Evolutionary conservation across 2,113 vertebrate species (phyloP).

Genomic region (Macroglossus sobrinus): DNA sequence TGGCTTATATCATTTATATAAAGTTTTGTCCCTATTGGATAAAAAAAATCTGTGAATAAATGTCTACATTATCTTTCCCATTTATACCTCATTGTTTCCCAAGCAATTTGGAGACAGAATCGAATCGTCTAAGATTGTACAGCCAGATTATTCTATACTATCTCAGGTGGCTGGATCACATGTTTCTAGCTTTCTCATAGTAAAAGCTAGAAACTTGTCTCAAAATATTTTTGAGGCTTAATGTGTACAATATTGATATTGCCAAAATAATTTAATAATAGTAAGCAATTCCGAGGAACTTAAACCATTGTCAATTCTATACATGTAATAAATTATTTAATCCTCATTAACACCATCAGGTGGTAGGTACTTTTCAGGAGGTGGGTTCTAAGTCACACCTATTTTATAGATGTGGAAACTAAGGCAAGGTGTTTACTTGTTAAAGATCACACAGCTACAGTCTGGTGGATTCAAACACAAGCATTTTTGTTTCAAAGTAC

Average conservation of each 20-base stretch:
- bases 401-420: not conserved
- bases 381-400: not conserved
- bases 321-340: not conserved
- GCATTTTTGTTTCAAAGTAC: not conserved
- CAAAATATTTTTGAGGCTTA: not conserved
- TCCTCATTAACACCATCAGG: not conserved
- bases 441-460: not conserved
- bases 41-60: not conserved
- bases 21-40: not conserved
- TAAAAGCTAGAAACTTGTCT: not conserved
- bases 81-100: not conserved
- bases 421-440: not conserved
- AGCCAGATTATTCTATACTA: not conserved
- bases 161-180: not conserved
- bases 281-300: not conserved
- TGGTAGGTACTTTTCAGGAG: not conserved
- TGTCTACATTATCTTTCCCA: not conserved
- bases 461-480: not conserved
- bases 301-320: not conserved
- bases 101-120: not conserved
- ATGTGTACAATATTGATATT: not conserved
- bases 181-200: not conserved
- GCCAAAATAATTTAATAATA: not conserved
- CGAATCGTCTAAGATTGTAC: not conserved
- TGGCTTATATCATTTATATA: not conserved